Evolutionary conservation across 2,113 vertebrate genomes (phyloP), one percentile per base, ranked within the genome.

Genomic region (Pelmatolapia mariae): DNA sequence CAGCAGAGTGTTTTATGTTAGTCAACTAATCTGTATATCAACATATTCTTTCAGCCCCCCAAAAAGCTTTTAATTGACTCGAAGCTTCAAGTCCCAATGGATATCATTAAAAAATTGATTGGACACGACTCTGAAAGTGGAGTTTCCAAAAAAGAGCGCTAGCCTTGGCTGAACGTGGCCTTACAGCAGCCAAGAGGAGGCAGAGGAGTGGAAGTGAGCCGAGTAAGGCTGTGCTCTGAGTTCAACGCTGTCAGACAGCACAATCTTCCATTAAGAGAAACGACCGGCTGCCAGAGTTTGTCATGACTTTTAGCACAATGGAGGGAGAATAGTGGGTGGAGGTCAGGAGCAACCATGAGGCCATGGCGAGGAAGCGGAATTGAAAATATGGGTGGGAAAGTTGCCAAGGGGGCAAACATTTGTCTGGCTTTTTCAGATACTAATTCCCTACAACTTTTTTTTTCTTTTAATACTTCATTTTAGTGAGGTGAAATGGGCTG

Each of bases 291-390:
- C 81, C 22, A 24, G 36, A 89, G 71, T 80, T 88, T 57, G 78
- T 86, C 40, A 18, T 57, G 79, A 86, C 38, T 57, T 66, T 10
- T 47, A 59, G 83, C 43, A 43, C 59, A 83, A 53, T 4, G 15
- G 68, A 87, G 31, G 45, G 71, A 63, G 80, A 87, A 56, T 19
- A 45, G 80, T 87, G 82, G 81, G 83, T 78, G 86, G 82, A 73
- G 87, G 84, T 88, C 84, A 54, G 36, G 4, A 56, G 57, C 71
- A 89, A 91, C 87, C 83, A 89, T 84, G 87, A 85, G 45, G 52
- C 80, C 29, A 59, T 36, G 45, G 57, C 68, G 29, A 88, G 22
- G 59, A 84, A 63, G 24, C 10, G 81, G 89, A 85, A 87, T 50
- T 15, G 53, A 81, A 47, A 89, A 63, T 83, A 61, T 86, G 31